These are phyloP conservation scores for Dendrophyllia cribrosa DNA, from an alignment of 64 coral and sea anemone genomes.

Conservation along the genomic window DNA sequence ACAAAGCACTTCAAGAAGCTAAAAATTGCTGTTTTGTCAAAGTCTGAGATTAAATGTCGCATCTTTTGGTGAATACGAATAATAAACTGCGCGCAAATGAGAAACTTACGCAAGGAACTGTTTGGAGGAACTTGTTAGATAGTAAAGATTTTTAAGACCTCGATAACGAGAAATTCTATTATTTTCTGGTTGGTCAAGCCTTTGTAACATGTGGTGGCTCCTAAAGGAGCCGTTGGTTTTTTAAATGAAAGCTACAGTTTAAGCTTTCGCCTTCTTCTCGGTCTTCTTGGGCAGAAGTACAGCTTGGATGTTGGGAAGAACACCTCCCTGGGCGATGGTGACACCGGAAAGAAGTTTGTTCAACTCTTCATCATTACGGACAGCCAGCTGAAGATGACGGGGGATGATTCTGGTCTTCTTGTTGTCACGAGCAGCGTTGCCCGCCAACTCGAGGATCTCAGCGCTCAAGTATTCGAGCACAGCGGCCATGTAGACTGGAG, in stretches of 20 bases:
- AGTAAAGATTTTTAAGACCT: no score
- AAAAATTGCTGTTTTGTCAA: no score
- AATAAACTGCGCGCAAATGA: no score
- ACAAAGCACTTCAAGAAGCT: no score
- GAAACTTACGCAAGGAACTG: no score
- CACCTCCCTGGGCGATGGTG: constrained; percentile 15
- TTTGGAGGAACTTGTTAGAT: no score
- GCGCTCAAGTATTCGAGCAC: constrained; percentile 5
- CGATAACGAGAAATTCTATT: no score
- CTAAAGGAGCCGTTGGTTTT: no score
- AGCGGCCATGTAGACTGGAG: not conserved
- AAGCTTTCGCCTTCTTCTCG: constrained; percentile 23
- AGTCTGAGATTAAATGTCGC: no score
- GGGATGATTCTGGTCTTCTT: constrained; percentile 33
- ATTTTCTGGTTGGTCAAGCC: no score
- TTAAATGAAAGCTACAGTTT: not conserved
- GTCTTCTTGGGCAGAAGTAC: constrained; percentile 29
- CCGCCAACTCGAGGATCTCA: constrained; percentile 18
- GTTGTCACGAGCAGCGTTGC: constrained; percentile 27
- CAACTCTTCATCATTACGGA: constrained; percentile 12
- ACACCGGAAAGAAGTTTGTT: not conserved
- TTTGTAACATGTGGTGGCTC: no score
- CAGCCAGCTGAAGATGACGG: constrained; percentile 2
- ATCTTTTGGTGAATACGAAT: no score
- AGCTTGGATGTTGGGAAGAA: constrained; percentile 9